Percentiles rank a stretch among this genome's conserved stretches.
These are phyloP conservation scores for Drosophila rellima DNA, from an alignment of 2,888 invertebrate genomes.

Conservation along the genomic window DNA sequence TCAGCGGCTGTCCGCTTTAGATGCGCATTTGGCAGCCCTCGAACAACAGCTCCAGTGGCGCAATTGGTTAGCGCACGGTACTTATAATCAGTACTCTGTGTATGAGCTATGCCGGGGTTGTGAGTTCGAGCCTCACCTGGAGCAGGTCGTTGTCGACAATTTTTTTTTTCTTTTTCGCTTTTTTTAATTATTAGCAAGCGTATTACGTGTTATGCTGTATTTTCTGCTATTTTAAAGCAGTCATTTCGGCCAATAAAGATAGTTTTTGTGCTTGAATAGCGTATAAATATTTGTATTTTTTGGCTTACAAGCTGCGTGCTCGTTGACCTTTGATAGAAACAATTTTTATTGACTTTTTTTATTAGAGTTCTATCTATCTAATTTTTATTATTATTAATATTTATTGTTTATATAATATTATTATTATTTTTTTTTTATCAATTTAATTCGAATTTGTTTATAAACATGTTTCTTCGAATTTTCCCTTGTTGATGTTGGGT, in stretches of 20 bases:
- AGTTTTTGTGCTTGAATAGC: neutral
- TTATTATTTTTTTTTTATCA: too few relatives aligned
- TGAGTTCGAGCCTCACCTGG: slow-evolving; percentile 99
- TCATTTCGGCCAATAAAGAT: neutral
- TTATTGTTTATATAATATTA: neutral
- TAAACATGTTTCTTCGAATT: too few relatives aligned
- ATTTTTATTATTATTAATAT: neutral
- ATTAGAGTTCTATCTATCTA: too few relatives aligned
- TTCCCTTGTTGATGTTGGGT: neutral
- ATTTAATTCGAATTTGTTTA: too few relatives aligned
- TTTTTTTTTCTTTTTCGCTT: slow-evolving; percentile 76
- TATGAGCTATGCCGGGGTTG: slow-evolving; percentile 99
- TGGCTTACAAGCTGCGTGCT: neutral
- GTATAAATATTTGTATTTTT: neutral
- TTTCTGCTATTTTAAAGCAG: neutral
- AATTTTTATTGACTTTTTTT: neutral
- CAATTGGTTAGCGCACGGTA: slow-evolving; percentile 99
- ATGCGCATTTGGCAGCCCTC: slow-evolving; percentile 67
- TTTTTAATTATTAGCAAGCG: slow-evolving; percentile 20
- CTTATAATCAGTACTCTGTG: slow-evolving; percentile 99
- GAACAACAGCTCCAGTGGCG: slow-evolving; percentile 95
- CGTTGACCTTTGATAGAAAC: neutral
- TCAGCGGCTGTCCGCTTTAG: slow-evolving; percentile 52
- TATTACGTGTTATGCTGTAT: neutral
- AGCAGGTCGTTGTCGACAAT: slow-evolving; percentile 92